Base-by-base conservation (phyloP, 2,888 invertebrate species). In the Dasypogon diadema region DNA sequence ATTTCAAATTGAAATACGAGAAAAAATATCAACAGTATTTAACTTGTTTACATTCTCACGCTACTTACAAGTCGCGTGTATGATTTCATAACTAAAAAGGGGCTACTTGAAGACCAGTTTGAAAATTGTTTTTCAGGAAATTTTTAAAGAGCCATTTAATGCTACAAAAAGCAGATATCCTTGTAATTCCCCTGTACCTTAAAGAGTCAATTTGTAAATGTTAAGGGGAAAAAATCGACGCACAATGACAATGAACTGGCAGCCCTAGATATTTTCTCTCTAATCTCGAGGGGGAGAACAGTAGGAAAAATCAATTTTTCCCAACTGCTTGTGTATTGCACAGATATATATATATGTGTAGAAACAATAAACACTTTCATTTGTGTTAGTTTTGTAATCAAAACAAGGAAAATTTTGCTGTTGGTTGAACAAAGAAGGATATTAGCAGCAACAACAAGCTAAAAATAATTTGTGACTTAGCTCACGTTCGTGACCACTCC, bases 181-280 rank as follows among this genome's bases (percentile, higher is more conserved):
- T 42, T 46, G 16, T 34, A 46, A 46, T 24, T n/a, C 24, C 42
- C 16, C 26, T 46, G 46, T 10, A 46, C 12, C 34, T 65, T 46
- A 65, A 46, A 65, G 42, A n/a, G n/a, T n/a, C 46, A 8, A 24
- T 14, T 16, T 18, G 5, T 24, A 10, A 24, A 1, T 46, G 12
- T n/a, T 37, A 65, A 24, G 65, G 65, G 24, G n/a, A 22, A 12
- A 16, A 14, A 21, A 34, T 24, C 22, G 21, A 65, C 46, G 26
- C 34, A 42, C 30, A 14, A 55, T 72, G 72, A 55, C 55, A 72
- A 72, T 72, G 55, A 72, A 72, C 72, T 72, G 72, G 72, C 72
- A 72, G 72, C 54, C 55, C 72, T 72, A 73, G 21, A 73, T 65
- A 65, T 24, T 65, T 56, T 65, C 65, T 14, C 46, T 65, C 65